Evolutionary conservation across 2,888 invertebrate genomes (phyloP), one percentile per base, ranked within the genome.

Genomic region (Mesorhabditis spiculigera): DNA sequence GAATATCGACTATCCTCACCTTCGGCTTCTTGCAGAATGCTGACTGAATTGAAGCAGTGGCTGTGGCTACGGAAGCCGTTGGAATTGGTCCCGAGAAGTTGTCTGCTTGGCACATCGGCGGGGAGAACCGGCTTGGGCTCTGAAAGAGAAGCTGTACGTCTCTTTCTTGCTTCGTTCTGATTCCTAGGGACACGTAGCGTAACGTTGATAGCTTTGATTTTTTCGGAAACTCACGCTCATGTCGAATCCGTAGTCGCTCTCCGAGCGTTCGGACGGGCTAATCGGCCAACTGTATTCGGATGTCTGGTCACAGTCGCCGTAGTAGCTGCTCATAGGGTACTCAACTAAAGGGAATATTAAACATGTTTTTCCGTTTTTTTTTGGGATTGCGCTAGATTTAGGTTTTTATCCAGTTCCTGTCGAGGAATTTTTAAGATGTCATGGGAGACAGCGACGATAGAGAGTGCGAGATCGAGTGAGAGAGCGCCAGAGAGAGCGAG

Each of bases 41-140:
- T 4, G 66, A 69, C 63, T 71, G 71, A 5, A 71, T 66, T 13
- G 71, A 69, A 42, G 71, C 71, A 43, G 68, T 64, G n/a, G 68
- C 71, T 42, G 63, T 65, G 58, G 65, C 50, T 28, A 43, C 61
- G 6, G 69, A 64, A 28, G 71, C 71, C 43, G 66, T 71, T 13
- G 71, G 71, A 5, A 71, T 69, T 5, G 69, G 64, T 58, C 65
- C 68, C 61, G 65, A 45, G 58, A 13, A 50, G n/a, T 50, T n/a
- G 58, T 10, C 10, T n/a, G 58, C n/a, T 10, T 10, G 8, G 58
- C 58, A 50, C 58, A 50, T 50, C n/a, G 58, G 58, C 8, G 58
- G 58, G n/a, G 58, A 13, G 58, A 10, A 13, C 10, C 8, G 58
- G n/a, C 58, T n/a, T 50, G 8, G 10, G 58, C 58, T 50, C 58